phyloP scores from a whole-genome alignment of 1,140 invertebrate genomes.

The Leucophenga varia region DNA sequence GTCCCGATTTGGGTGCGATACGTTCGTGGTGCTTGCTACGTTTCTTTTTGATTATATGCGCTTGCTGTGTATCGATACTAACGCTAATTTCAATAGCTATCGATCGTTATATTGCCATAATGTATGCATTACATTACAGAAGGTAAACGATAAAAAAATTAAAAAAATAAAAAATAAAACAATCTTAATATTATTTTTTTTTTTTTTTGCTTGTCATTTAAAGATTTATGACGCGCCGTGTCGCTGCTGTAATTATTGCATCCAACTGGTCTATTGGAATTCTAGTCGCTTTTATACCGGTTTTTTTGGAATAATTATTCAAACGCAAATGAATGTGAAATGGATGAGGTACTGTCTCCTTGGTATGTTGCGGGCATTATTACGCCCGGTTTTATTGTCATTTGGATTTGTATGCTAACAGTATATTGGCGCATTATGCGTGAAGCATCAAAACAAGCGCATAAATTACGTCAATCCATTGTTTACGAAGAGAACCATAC shows the following conservation, averaged over 20 bases:
- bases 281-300: slow-evolving; percentile 64
- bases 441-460: slow-evolving; percentile 68
- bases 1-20: slow-evolving; percentile 60
- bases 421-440: slow-evolving; percentile 75
- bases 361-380: slow-evolving; percentile 68
- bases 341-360: slow-evolving; percentile 45
- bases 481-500: slow-evolving; percentile 40
- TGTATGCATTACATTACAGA: slow-evolving; percentile 76
- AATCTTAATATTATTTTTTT: neutral
- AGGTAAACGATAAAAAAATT: too few relatives aligned
- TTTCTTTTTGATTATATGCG: slow-evolving; percentile 71
- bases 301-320: slow-evolving; percentile 74
- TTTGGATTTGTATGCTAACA: slow-evolving; percentile 71
- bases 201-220: slow-evolving; percentile 15
- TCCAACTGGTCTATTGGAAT: slow-evolving; percentile 66
- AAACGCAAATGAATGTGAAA: slow-evolving; percentile 60
- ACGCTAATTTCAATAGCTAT: slow-evolving; percentile 81
- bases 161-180: neutral
- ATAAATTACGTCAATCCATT: slow-evolving; percentile 60
- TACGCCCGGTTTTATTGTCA: slow-evolving; percentile 67
- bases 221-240: slow-evolving; percentile 64
- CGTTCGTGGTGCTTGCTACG: slow-evolving; percentile 67
- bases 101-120: slow-evolving; percentile 80
- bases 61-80: slow-evolving; percentile 74
- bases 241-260: slow-evolving; percentile 63